Evolutionary conservation across 1,140 invertebrate genomes (phyloP).

Genomic region (Schlechtendalia chinensis): DNA sequence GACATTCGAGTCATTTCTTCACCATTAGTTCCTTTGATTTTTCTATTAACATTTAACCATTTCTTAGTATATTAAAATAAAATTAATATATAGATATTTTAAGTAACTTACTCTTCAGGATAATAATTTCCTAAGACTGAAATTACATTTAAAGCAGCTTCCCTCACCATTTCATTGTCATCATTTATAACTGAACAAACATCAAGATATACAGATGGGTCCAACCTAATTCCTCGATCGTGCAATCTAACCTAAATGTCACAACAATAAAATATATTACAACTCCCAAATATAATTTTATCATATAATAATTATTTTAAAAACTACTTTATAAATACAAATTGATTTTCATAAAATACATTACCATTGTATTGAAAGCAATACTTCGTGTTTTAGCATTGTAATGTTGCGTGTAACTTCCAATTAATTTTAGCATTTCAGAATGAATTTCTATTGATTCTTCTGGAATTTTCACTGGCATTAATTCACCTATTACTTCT

Average conservation of each 20-base stretch:
- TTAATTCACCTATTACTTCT: slow-evolving; percentile 68
- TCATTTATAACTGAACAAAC: slow-evolving; percentile 81
- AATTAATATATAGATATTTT: neutral
- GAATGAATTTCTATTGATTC: slow-evolving; percentile 54
- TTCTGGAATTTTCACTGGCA: slow-evolving; percentile 59
- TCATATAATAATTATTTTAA: neutral
- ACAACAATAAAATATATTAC: neutral
- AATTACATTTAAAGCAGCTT: slow-evolving; percentile 80
- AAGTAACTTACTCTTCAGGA: slow-evolving; percentile 72
- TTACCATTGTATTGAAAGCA: slow-evolving; percentile 79
- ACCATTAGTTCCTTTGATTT: slow-evolving; percentile 59
- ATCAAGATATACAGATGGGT: slow-evolving; percentile 75
- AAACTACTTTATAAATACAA: too few species aligned
- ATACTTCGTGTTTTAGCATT: slow-evolving; percentile 86
- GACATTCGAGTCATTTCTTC: slow-evolving; percentile 79
- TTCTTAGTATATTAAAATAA: neutral
- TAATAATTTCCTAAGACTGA: slow-evolving; percentile 82
- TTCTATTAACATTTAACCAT: slow-evolving; percentile 53
- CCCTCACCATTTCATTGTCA: slow-evolving; percentile 91
- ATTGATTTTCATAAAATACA: too few species aligned
- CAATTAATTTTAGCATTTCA: slow-evolving; percentile 64
- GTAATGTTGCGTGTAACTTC: slow-evolving; percentile 79
- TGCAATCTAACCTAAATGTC: slow-evolving; percentile 64
- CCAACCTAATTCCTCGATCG: slow-evolving; percentile 74
- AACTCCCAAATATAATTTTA: too few species aligned